Percentiles rank a stretch among this genome's conserved stretches.
Conservation (phyloP, 2,888 invertebrate species). For the Rhyacophila evoluta region DNA sequence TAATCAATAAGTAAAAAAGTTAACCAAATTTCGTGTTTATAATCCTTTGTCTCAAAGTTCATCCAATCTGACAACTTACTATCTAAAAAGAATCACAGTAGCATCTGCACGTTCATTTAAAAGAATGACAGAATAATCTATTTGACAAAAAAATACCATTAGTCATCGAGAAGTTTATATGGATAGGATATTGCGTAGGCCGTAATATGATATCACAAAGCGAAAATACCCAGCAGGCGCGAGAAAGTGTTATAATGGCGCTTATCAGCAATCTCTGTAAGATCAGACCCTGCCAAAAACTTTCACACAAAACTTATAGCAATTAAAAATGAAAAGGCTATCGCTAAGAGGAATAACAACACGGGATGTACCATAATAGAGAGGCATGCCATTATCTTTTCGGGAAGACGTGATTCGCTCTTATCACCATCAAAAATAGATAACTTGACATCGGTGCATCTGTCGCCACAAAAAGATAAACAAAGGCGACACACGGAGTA, state of each 20-base stretch:
- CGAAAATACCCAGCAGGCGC: constrained; percentile 73
- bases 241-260: constrained; percentile 71
- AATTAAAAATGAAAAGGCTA: background rate
- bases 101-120: constrained; percentile 28
- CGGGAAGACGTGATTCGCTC: constrained; percentile 76
- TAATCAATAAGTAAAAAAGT: background rate
- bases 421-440: constrained; percentile 83
- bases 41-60: constrained; percentile 52
- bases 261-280: constrained; percentile 65
- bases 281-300: constrained; percentile 64
- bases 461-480: constrained; percentile 82
- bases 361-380: constrained; percentile 79
- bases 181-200: constrained; percentile 65
- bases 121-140: constrained; percentile 42
- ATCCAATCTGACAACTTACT: constrained; percentile 2
- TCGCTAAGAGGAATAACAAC: constrained; percentile 3
- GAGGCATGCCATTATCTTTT: constrained; percentile 83
- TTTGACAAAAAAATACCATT: constrained; percentile 60
- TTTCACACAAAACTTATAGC: constrained; percentile 66
- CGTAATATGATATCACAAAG: constrained; percentile 73
- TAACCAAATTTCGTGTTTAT: constrained; percentile 18
- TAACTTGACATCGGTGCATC: constrained; percentile 80
- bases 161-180: constrained; percentile 69
- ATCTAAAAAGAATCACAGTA: constrained; percentile 27
- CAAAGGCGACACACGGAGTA: constrained; percentile 94